phyloP scores from a whole-genome alignment of 2,888 invertebrate species.

The Drosophila cyrtoloma region DNA sequence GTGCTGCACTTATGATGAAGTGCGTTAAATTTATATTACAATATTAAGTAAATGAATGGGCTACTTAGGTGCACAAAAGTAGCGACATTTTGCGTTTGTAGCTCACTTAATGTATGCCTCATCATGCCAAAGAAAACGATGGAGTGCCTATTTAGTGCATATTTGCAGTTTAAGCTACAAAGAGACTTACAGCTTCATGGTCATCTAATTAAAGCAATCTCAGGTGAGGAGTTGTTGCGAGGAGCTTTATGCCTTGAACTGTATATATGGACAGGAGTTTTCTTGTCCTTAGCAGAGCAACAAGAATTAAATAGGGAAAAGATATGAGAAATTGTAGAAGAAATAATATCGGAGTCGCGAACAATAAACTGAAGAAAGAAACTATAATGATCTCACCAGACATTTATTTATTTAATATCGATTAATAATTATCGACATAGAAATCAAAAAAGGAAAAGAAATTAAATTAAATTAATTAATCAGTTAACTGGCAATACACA shows the following conservation, averaged over 20 bases:
- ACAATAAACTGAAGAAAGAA: neutral
- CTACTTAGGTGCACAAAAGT: constrained; percentile 52
- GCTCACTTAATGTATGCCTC: constrained; percentile 43
- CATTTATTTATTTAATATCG: neutral
- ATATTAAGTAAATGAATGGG: constrained; percentile 68
- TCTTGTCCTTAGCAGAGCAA: neutral
- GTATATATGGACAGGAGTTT: neutral
- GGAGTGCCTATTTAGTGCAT: constrained; percentile 32
- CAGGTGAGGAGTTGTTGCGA: neutral
- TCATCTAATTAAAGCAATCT: neutral
- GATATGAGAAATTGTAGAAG: neutral
- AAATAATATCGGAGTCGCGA: neutral
- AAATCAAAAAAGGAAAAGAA: neutral
- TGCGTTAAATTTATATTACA: constrained; percentile 73
- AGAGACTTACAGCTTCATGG: neutral
- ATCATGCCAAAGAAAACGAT: constrained; percentile 39
- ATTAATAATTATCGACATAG: neutral
- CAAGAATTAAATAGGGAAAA: neutral
- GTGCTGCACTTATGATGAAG: constrained; percentile 70
- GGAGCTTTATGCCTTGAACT: neutral
- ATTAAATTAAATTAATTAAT: neutral
- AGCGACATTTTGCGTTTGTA: constrained; percentile 48
- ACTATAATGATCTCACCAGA: neutral
- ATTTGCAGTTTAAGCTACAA: neutral
- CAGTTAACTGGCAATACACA: neutral